phyloP scores from a whole-genome alignment of 2,888 invertebrate species.

The Noctuana brunneofusca region DNA sequence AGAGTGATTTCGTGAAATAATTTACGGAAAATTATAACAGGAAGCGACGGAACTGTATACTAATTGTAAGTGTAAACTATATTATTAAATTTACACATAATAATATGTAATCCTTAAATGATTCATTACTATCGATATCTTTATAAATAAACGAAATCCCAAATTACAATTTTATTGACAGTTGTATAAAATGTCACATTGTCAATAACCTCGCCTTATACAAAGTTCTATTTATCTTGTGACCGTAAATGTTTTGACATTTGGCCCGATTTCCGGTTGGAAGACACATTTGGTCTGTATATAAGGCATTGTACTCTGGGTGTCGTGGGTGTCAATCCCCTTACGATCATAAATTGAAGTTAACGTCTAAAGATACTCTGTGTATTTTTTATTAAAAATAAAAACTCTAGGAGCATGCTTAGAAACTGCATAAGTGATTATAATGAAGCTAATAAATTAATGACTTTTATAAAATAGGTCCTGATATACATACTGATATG shows the following conservation, averaged over 20 bases:
- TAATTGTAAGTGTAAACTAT: too few species aligned
- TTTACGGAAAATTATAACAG: too few species aligned
- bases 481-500: constrained; percentile 17
- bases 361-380: too few species aligned
- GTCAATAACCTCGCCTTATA: neutral
- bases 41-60: too few species aligned
- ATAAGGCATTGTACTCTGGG: constrained; percentile 3
- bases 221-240: constrained; percentile 15
- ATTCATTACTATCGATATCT: too few species aligned
- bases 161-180: neutral
- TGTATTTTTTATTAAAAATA: too few species aligned
- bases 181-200: constrained; percentile 5
- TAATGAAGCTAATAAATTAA: neutral
- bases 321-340: constrained; percentile 24
- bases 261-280: constrained; percentile 28
- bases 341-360: constrained; percentile 4
- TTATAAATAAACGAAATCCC: neutral
- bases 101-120: too few species aligned
- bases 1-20: too few species aligned
- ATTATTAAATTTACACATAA: too few species aligned
- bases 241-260: constrained; percentile 21
- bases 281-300: constrained; percentile 19
- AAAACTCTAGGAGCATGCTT: too few species aligned
- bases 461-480: neutral
- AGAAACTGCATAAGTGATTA: neutral